Base-by-base conservation (phyloP, 2,888 invertebrate species). In the Cryptus armator region DNA sequence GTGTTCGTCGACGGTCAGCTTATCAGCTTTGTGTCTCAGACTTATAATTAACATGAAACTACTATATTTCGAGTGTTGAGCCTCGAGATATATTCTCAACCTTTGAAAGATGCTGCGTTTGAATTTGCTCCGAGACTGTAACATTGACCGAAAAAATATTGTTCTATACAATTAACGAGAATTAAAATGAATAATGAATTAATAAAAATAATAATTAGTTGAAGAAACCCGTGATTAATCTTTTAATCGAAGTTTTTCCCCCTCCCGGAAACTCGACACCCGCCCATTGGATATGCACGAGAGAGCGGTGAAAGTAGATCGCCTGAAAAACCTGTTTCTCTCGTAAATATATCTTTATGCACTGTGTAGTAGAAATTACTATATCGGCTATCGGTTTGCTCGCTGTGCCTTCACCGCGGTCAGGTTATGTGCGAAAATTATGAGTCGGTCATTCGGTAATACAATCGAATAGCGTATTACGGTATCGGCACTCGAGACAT, bases 401-500 rank as follows among this genome's bases (percentile, higher is more conserved):
- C 10, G 29, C 29, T 0, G 32, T 32, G 32, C 62, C 19, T n/a
- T 62, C 32, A 6, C 62, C 32, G 32, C 29, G 32, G 29, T 62
- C 62, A 62, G 24, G 44, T 59, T 59, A 43, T 56, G 72, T 37
- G 53, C 64, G 29, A 46, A 48, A 53, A 51, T 24, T 43, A 29
- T 67, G 51, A n/a, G 19, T 66, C 53, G 14, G 44, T 16, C 53
- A 51, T 51, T 51, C 37, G 14, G 37, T 12, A 44, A 48, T 10
- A 29, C 59, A 37, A 37, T 51, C 37, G 44, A 32, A 53, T 32
- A 7, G 29, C 16, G 71, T 44, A 37, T n/a, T 14, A 16, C 5
- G 24, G 12, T 24, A 56, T 62, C 67, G 71, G 68, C 10, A 32
- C 44, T 29, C 43, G 67, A 37, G 68, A 59, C 67, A 71, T 62